Base-by-base conservation (phyloP, 1,140 invertebrate species). In the Yoshiicerus persimilis region DNA sequence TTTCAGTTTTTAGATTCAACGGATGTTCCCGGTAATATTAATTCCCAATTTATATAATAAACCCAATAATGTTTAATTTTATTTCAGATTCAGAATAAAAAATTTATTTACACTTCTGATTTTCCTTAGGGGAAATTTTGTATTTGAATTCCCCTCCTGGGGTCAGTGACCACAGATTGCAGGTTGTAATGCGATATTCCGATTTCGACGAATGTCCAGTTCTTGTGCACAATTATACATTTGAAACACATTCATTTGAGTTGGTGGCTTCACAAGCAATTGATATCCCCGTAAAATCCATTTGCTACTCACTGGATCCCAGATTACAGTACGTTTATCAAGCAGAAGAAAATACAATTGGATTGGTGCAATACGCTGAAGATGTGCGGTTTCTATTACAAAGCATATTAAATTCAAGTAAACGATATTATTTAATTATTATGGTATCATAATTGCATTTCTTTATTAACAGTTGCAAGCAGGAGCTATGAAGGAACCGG, bases 241-340 rank as follows among this genome's bases (percentile, higher is more conserved):
- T 91, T 41, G 87, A 87, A 20, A 88, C 75, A 2, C 88, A 91
- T 4, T 20, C 83, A 2, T 77, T 91, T 25, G 88, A 90, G 20
- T 27, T 91, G 16, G 87, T 89, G 8, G 66, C 89, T 11, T 88
- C 88, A 4, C 89, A 90, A 64, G n/a, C 39, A 13, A 20, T 91
- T 6, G 89, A 90, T 23, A 56, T 36, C 13, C 86, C 89, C 2
- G 75, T 91, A 2, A 90, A 86, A 56, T 64, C 89, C 0, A 25
- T 91, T 27, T 89, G 87, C 32, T 87, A 88, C 62, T 62, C 86
- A 13, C 39, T 39, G 1, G 56, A 86, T 38, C 75, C 86, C n/a
- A 70, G 70, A 77, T 47, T 88, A 27, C 62, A 89, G 38, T 90
- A 89, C 36, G 83, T 56, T 2, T 91, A 80, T 56, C 75, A 86